These are phyloP conservation scores for Panthera tigris DNA, from an alignment of 2,113 vertebrate genomes.

Conservation along the genomic window DNA sequence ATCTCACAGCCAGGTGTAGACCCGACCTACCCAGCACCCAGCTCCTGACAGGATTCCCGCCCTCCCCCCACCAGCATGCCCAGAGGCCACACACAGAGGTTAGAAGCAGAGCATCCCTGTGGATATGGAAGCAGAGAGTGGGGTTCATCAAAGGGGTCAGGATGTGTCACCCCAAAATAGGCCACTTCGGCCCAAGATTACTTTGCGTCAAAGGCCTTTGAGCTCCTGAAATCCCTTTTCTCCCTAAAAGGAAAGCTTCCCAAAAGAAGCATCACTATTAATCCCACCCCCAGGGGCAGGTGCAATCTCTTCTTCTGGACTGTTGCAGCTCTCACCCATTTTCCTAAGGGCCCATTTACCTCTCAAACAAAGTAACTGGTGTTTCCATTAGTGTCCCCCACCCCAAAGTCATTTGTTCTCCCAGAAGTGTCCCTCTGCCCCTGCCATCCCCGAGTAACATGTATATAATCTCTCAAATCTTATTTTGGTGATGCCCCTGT, in stretches of 20 bases:
- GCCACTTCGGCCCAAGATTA: neutral
- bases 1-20: no score
- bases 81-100: neutral
- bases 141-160: neutral
- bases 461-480: neutral
- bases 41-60: fast-evolving
- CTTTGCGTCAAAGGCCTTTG: neutral
- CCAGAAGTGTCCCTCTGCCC: neutral
- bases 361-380: neutral
- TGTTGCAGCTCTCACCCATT: neutral
- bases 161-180: neutral
- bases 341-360: neutral
- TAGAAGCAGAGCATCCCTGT: fast-evolving
- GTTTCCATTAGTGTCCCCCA: neutral
- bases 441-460: no score
- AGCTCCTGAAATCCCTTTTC: neutral
- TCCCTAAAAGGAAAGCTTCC: neutral
- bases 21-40: neutral
- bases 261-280: fast-evolving
- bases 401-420: neutral
- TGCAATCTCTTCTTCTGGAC: neutral
- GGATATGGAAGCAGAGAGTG: neutral
- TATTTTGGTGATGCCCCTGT: neutral
- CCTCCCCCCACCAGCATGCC: neutral
- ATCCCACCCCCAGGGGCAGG: no score